Conservation (phyloP, 2,113 vertebrate genomes). For the Pteronura brasiliensis region DNA sequence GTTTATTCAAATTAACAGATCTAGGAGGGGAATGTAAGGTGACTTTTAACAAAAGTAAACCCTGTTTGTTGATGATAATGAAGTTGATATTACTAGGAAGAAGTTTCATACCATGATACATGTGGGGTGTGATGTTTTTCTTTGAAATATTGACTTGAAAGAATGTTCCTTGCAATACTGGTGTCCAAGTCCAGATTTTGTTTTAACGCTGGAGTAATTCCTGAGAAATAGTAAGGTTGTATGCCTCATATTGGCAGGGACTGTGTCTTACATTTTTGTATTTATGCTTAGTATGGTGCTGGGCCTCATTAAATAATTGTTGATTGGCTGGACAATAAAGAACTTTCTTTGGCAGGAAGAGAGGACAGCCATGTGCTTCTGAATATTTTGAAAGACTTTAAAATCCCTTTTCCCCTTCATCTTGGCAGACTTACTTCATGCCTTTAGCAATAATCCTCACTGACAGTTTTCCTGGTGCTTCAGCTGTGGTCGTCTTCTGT, state of each 20-base stretch:
- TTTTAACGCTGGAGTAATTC: slow-evolving; percentile 3
- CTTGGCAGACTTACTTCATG: background rate
- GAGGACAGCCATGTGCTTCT: background rate
- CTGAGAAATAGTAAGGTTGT: slow-evolving; percentile 24
- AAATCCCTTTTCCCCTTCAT: background rate
- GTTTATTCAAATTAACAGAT: background rate
- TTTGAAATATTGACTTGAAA: background rate
- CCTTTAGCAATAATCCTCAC: background rate
- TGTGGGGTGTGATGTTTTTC: background rate
- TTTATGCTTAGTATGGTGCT: background rate
- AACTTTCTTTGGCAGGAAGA: slow-evolving; percentile 33
- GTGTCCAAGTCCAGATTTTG: background rate
- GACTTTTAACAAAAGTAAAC: slow-evolving; percentile 20
- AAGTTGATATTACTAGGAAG: background rate
- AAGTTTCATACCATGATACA: background rate
- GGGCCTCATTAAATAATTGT: background rate
- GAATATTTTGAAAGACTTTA: background rate
- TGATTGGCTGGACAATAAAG: slow-evolving; percentile 43
- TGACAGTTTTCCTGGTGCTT: background rate
- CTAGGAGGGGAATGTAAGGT: background rate
- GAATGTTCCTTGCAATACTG: background rate
- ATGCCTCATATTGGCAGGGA: background rate
- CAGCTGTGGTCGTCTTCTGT: too few relatives aligned
- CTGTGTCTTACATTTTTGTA: background rate
- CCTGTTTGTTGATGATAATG: background rate